These are phyloP conservation scores for Zaprionus taronus DNA, from an alignment of 1,140 invertebrate species.

Conservation along the genomic window DNA sequence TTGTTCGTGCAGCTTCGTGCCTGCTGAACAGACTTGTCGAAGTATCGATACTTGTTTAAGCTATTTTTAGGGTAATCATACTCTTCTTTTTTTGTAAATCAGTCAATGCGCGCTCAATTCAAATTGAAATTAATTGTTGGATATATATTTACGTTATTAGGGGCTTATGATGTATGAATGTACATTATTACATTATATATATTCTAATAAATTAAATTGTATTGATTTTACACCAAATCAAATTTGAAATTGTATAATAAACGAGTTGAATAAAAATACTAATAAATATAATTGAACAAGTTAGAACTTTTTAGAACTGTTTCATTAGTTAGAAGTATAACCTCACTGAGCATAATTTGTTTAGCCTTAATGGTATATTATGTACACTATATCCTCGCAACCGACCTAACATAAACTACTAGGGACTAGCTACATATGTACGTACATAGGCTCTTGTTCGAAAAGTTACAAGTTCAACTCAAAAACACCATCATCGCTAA, in stretches of 20 bases:
- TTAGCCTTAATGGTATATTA: constrained; percentile 70
- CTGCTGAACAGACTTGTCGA: neutral
- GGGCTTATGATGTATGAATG: constrained; percentile 50
- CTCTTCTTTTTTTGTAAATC: neutral
- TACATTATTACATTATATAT: constrained; percentile 42
- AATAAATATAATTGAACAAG: constrained; percentile 55
- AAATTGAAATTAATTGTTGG: constrained; percentile 27
- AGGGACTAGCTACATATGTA: constrained; percentile 42
- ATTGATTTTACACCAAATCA: constrained; percentile 46
- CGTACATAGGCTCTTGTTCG: constrained; percentile 20
- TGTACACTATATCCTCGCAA: constrained; percentile 48
- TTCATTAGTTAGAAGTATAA: constrained; percentile 67
- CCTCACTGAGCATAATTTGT: constrained; percentile 73
- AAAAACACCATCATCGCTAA: constrained; percentile 21
- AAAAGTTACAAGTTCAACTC: constrained; percentile 3
- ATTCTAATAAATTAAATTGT: constrained; percentile 17
- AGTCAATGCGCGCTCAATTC: neutral
- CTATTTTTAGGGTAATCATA: neutral
- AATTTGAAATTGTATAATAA: constrained; percentile 30
- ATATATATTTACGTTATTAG: constrained; percentile 56
- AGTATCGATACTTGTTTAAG: neutral
- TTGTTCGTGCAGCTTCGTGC: neutral
- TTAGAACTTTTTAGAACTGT: constrained; percentile 47
- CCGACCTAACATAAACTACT: constrained; percentile 12
- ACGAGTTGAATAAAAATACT: constrained; percentile 21